These are phyloP conservation scores for Myodes glareolus DNA, from an alignment of 2,113 vertebrate genomes.

Conservation along the genomic window DNA sequence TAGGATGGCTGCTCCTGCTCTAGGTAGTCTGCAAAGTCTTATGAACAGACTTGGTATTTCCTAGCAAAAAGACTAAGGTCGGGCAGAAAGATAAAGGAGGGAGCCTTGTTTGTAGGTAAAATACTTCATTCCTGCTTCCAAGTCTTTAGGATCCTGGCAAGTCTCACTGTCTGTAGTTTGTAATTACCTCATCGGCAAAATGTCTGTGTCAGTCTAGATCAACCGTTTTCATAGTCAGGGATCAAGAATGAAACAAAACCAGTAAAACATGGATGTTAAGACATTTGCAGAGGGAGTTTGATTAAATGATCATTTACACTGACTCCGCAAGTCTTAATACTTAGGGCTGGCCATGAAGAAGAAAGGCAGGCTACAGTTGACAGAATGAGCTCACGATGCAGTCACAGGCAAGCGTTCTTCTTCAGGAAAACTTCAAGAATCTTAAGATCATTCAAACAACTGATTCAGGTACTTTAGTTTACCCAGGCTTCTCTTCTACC, in stretches of 20 bases:
- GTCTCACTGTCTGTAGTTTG: neutral
- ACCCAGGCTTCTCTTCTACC: neutral
- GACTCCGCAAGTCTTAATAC: neutral
- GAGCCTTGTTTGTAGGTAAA: neutral
- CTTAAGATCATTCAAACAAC: neutral
- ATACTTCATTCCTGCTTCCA: neutral
- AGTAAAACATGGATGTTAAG: neutral
- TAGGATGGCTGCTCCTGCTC: neutral
- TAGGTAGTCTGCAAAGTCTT: neutral
- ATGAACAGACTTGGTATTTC: neutral
- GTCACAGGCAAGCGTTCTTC: neutral
- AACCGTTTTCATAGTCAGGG: neutral
- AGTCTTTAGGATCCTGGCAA: neutral
- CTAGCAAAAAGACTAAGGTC: neutral
- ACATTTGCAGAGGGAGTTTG: neutral
- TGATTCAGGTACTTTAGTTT: neutral
- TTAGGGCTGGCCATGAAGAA: neutral
- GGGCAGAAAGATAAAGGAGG: neutral
- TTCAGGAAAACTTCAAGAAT: neutral
- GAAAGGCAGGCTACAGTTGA: neutral
- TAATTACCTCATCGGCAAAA: neutral
- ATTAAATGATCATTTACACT: neutral
- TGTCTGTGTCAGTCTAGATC: neutral
- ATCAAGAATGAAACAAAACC: neutral
- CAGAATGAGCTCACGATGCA: neutral